phyloP scores from a whole-genome alignment of 2,888 invertebrate species.

The Philopedon plagiatum region DNA sequence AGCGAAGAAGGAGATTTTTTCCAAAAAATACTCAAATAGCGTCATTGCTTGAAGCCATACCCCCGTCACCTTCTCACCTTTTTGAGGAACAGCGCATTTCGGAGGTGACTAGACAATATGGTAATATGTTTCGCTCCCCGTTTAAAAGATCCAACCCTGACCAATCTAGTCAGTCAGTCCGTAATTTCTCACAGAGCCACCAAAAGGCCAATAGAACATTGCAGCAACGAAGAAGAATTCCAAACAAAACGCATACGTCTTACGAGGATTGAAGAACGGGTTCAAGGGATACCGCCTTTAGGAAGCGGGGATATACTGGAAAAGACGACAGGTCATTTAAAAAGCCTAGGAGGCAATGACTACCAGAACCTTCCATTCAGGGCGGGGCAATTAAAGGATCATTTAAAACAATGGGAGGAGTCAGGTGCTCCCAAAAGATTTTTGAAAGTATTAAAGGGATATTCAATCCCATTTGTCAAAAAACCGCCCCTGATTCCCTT shows the following conservation, averaged over 20 bases:
- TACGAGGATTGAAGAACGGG: too few species aligned
- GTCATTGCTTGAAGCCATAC: constrained; percentile 15
- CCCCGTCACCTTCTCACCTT: constrained; percentile 32
- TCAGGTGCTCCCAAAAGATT: constrained; percentile 37
- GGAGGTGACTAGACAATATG: constrained; percentile 33
- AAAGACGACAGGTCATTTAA: constrained; percentile 1
- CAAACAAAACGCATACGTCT: too few species aligned
- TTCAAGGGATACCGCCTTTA: too few species aligned
- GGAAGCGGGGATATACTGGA: not conserved
- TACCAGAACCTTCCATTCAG: not conserved
- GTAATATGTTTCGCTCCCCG: constrained; percentile 25
- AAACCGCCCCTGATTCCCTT: not conserved
- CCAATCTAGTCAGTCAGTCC: too few species aligned
- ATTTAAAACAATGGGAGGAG: constrained; percentile 32
- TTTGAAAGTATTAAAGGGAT: constrained; percentile 44
- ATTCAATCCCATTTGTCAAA: constrained; percentile 41
- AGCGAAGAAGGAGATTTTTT: constrained; percentile 32
- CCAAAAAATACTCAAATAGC: constrained; percentile 29
- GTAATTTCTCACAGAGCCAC: too few species aligned
- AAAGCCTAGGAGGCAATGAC: constrained; percentile 4
- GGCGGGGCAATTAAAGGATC: not conserved
- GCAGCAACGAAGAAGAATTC: too few species aligned
- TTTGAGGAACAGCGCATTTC: too few species aligned
- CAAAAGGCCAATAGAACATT: too few species aligned
- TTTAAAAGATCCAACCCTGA: too few species aligned